phyloP scores from a whole-genome alignment of 2,888 invertebrate genomes.

The Tetanocera ferruginea region DNA sequence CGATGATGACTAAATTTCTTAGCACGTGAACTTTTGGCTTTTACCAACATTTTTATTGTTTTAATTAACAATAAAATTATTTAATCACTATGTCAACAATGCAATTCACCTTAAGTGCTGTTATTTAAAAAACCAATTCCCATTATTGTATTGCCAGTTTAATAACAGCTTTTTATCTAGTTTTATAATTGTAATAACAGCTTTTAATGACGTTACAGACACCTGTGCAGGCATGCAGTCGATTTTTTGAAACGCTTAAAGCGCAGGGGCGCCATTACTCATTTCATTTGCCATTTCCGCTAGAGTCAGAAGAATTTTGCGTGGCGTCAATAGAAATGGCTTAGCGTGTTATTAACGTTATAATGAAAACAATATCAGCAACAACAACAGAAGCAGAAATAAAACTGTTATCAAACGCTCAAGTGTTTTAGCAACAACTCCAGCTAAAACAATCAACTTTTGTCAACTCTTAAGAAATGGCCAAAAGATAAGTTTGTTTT shows the following conservation, averaged over 20 bases:
- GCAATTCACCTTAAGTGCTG: no score
- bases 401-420: background rate
- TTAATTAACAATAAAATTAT: no score
- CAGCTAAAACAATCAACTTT: background rate
- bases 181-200: background rate
- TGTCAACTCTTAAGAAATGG: conserved; percentile 5
- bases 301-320: background rate
- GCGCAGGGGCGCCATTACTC: background rate
- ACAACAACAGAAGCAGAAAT: background rate
- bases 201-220: background rate
- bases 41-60: no score
- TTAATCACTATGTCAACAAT: no score
- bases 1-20: no score
- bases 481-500: background rate
- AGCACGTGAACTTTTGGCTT: no score
- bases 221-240: background rate
- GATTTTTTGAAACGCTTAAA: background rate
- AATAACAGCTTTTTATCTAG: background rate
- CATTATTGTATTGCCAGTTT: no score
- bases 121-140: no score
- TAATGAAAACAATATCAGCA: background rate
- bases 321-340: background rate
- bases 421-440: background rate
- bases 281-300: conserved; percentile 23
- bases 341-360: background rate